Percentiles rank a stretch among this genome's conserved stretches.
Conservation (phyloP, 1,140 invertebrate species). For the Oryctes rhinoceros region DNA sequence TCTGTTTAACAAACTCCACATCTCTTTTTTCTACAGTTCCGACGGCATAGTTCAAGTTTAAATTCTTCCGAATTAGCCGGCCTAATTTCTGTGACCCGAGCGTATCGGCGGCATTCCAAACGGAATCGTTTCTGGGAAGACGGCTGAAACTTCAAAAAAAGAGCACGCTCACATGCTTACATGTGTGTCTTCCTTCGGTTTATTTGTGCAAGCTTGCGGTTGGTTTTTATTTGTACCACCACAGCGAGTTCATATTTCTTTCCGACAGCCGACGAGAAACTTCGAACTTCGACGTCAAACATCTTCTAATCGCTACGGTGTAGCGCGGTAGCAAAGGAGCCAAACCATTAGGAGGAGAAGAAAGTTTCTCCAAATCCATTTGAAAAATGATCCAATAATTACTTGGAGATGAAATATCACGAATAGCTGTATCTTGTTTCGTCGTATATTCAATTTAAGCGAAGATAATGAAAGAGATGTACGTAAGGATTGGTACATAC, state of each 20-base stretch:
- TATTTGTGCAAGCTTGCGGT: slow-evolving; percentile 59
- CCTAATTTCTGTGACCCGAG: no score
- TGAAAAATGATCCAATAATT: not conserved
- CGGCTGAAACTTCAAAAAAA: slow-evolving; percentile 25
- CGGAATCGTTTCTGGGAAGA: slow-evolving; percentile 34
- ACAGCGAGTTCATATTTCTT: slow-evolving; percentile 52
- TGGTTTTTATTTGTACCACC: slow-evolving; percentile 60
- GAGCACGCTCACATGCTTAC: slow-evolving; percentile 6
- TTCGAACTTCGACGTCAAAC: slow-evolving; percentile 44
- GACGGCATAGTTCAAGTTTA: no score
- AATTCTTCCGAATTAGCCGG: no score
- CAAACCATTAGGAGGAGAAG: not conserved
- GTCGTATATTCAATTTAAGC: not conserved
- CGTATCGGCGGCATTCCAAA: not conserved
- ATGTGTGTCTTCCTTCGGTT: slow-evolving; percentile 40
- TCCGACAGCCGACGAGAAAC: slow-evolving; percentile 36
- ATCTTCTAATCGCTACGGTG: slow-evolving; percentile 11
- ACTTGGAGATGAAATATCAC: not conserved
- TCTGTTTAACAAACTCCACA: no score
- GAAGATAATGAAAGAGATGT: not conserved
- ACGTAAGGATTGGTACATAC: not conserved
- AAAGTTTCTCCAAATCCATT: not conserved
- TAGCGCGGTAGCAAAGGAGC: not conserved
- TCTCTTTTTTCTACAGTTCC: no score
- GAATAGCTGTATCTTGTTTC: slow-evolving; percentile 9